These are phyloP conservation scores for Platichthys flesus DNA, from an alignment of 2,113 vertebrate species.

Conservation along the genomic window DNA sequence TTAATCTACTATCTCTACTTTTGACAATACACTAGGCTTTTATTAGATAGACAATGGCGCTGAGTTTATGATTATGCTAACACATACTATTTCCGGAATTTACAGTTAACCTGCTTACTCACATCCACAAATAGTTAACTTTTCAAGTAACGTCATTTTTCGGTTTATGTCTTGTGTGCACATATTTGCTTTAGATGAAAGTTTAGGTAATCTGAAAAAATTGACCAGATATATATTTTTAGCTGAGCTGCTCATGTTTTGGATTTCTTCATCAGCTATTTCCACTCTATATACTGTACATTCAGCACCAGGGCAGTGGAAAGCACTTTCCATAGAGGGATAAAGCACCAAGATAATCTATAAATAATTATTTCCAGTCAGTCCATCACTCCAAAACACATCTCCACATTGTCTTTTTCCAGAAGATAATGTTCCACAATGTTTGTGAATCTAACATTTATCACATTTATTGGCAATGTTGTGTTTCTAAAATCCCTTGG, in stretches of 20 bases:
- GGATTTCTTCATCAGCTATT: background rate
- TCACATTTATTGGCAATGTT: background rate
- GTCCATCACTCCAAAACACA: background rate
- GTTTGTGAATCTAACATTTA: background rate
- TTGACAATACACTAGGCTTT: no score
- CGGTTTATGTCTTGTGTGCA: no score
- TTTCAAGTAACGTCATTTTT: no score
- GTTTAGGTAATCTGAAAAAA: no score
- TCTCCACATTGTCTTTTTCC: background rate
- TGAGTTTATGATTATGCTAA: no score
- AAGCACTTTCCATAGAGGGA: background rate
- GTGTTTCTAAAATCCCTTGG: background rate
- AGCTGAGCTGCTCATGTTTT: background rate
- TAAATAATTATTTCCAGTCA: background rate
- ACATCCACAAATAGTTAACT: no score
- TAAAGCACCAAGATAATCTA: background rate
- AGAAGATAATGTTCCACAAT: background rate
- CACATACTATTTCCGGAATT: no score
- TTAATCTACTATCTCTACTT: no score
- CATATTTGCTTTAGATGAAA: no score
- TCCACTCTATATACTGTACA: background rate
- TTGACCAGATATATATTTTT: no score
- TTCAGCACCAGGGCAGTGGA: constrained; percentile 8
- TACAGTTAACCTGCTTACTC: no score
- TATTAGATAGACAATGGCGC: no score